Evolutionary conservation across 2,113 vertebrate genomes (phyloP), one percentile per base, ranked within the genome.

Genomic region (Helogale parvula): DNA sequence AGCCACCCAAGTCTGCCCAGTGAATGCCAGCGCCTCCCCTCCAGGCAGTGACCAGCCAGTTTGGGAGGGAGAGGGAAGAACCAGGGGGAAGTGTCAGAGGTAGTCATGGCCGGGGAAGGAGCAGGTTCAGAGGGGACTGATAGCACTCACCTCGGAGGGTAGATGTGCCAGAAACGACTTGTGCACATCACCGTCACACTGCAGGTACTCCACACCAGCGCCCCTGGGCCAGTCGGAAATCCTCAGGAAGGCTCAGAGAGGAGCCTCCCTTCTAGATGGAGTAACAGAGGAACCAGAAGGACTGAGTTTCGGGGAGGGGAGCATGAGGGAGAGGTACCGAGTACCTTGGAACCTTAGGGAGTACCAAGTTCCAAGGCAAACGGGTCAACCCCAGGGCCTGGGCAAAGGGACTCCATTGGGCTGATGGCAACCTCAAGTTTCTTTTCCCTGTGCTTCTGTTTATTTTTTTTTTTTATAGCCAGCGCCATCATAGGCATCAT

Each of bases 401-500:
- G 92, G 76, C 0, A 0, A 4, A 35, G 54, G 86, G 31, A 33
- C 60, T 1, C 38, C 72, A 2, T 35, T 2, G 31, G 8, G 14
- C 35, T 19, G 71, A 50, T 12, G 0, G 27, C 14, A 68, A 33
- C 71, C 17, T 15, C 88, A 90, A 25, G 93, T 63, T 57, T 95
- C 31, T 29, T 97, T 95, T 27, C 69, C 17, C 71, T 47, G 4
- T 79, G 10, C 38, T 74, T 74, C 27, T 76, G 16, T 23, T 65
- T 65, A 13, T 65, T 29, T 65, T 10, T 3, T 90, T 90, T 79
- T 92, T 81, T 54, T 98, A 72, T 97, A 99, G 99, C 99, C 2
- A 99, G 99, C 84, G 99, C 99, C 97, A 99, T 99, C 97, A 99
- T 99, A 97, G 99, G 99, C 91, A 99, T 99, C 96, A 99, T 99